Conservation (phyloP, 2,888 invertebrate genomes). For the Dolomedes plantarius region DNA sequence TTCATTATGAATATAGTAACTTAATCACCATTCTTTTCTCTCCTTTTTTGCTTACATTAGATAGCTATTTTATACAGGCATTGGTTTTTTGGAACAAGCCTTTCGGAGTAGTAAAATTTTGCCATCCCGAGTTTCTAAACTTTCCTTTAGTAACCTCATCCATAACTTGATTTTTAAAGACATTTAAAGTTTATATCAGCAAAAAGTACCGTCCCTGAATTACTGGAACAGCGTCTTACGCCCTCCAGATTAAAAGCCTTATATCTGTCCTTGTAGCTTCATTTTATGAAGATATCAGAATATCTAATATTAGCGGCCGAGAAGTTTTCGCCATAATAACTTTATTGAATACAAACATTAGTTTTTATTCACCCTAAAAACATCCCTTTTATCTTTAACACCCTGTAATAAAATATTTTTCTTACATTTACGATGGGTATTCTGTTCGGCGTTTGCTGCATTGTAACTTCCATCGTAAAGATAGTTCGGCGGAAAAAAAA, state of each 20-base stretch:
- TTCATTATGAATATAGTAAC: no score
- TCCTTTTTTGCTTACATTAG: no score
- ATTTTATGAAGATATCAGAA: slow-evolving; percentile 16
- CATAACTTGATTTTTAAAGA: slow-evolving; percentile 4
- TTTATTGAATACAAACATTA: slow-evolving; percentile 62
- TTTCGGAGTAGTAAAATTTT: neutral
- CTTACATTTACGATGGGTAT: slow-evolving; percentile 40
- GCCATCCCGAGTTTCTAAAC: neutral
- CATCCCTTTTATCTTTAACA: slow-evolving; percentile 57
- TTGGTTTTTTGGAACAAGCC: no score
- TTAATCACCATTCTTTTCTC: no score
- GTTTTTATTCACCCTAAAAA: slow-evolving; percentile 61
- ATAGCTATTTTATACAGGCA: no score
- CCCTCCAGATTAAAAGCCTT: neutral
- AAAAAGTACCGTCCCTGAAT: neutral
- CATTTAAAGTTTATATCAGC: neutral
- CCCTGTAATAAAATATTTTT: slow-evolving; percentile 52
- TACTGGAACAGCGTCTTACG: neutral
- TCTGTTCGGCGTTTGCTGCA: slow-evolving; percentile 13
- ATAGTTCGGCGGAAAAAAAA: slow-evolving; percentile 32
- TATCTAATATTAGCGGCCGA: slow-evolving; percentile 1
- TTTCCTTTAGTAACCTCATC: neutral
- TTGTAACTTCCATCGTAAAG: slow-evolving; percentile 34
- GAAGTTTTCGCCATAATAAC: slow-evolving; percentile 42
- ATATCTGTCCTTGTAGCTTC: neutral